These are phyloP conservation scores for Jaculus jaculus DNA, from an alignment of 2,113 vertebrate species.

Conservation along the genomic window DNA sequence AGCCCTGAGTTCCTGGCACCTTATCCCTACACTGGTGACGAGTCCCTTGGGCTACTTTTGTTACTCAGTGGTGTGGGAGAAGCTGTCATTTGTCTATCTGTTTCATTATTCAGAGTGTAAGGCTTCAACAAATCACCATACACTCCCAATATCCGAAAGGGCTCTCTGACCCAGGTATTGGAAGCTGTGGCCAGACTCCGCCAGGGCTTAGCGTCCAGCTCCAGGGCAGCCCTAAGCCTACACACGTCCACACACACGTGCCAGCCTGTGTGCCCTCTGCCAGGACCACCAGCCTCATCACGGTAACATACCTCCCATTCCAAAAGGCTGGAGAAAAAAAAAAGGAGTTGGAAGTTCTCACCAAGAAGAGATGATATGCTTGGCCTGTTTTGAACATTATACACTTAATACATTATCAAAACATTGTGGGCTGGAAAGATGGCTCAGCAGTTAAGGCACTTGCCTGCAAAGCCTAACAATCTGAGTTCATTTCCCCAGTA, in stretches of 20 bases:
- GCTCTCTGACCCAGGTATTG: not conserved
- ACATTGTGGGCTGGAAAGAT: not conserved
- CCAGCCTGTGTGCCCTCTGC: not conserved
- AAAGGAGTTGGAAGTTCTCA: not conserved
- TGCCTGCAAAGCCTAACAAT: no score
- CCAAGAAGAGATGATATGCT: not conserved
- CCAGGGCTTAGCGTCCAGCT: not conserved
- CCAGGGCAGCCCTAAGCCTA: no score
- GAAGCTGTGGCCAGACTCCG: not conserved
- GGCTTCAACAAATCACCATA: not conserved
- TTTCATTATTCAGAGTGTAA: not conserved
- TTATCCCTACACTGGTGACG: not conserved
- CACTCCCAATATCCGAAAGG: not conserved
- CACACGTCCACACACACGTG: not conserved
- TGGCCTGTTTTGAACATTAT: not conserved
- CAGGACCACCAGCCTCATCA: not conserved
- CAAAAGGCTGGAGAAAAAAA: not conserved
- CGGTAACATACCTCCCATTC: not conserved
- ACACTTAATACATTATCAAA: not conserved
- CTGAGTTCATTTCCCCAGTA: no score
- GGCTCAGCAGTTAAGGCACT: no score
- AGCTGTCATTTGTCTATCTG: not conserved
- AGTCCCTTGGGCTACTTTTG: constrained; percentile 32
- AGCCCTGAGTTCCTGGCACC: not conserved
- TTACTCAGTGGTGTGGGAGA: constrained; percentile 33